A percentile compares a stretch with the other conserved stretches of the same genome.
phyloP scores from a whole-genome alignment of 2,797 vertebrate species.

The Xiphorhynchus erythropygius region DNA sequence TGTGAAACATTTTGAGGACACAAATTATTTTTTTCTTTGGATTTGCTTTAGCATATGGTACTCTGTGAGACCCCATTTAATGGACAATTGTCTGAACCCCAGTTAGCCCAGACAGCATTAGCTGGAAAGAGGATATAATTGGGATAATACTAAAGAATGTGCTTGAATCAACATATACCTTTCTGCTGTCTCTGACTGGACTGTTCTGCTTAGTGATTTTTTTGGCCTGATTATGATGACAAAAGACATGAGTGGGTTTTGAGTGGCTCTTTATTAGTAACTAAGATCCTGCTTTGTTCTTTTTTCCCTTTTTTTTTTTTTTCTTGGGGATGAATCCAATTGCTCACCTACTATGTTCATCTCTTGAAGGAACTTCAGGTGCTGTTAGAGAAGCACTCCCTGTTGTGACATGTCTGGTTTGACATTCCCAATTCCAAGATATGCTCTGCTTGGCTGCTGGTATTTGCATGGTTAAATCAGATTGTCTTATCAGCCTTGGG shows the following conservation, averaged over 20 bases:
- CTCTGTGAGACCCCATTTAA: not conserved
- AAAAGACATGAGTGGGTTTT: not conserved
- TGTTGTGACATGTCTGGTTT: constrained; percentile 9
- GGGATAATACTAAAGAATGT: not conserved
- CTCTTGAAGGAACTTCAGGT: not conserved
- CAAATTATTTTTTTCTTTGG: not conserved
- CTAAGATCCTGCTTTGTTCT: not conserved
- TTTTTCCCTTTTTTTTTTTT: too few species aligned
- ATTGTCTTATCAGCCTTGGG: constrained; percentile 2
- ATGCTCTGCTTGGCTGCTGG: constrained; percentile 23
- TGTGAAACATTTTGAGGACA: not conserved
- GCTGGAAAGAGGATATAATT: not conserved
- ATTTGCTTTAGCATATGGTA: not conserved
- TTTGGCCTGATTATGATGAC: not conserved
- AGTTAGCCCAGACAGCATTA: not conserved
- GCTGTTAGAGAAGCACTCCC: not conserved
- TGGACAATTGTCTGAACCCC: not conserved
- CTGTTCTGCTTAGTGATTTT: not conserved
- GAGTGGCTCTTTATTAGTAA: not conserved
- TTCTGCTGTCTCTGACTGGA: not conserved
- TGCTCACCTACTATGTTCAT: not conserved
- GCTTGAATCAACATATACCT: not conserved
- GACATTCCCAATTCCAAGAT: not conserved
- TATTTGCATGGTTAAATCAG: constrained; percentile 40
- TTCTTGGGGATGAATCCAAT: not conserved